Base-by-base conservation (phyloP, 2,797 vertebrate species). In the Phataginus tricuspis region DNA sequence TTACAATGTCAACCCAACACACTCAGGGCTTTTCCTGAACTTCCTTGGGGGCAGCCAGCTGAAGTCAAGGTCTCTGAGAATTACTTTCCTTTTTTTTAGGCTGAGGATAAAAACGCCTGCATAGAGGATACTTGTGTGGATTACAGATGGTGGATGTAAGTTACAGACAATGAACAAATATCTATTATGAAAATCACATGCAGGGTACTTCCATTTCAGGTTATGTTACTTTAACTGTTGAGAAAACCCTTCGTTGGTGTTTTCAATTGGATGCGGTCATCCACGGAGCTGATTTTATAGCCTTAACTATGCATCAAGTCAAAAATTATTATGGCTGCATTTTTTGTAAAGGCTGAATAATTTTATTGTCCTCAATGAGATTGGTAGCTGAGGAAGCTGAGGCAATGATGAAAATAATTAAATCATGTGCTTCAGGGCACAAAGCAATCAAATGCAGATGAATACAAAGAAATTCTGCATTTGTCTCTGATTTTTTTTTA, bases 361-460 rank as follows among this genome's bases (percentile, higher is more conserved):
- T 94, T 98, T 98, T 97, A 98, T 94, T 85, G 94, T 91, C 75
- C 51, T 97, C 93, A 61, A 86, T 79, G 95, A 97, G 91, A 94
- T 82, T 95, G 86, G 96, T 96, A 96, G 94, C 96, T 39, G 72
- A 96, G 97, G 95, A 97, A 97, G 97, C 96, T 4, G 74, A 96
- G 39, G 97, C 94, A 96, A 94, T 98, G 96, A 96, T 96, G 97
- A 98, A 96, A 98, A 97, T 98, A 98, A 98, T 98, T 98, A 98
- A 97, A 97, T 98, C 96, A 95, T 95, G 95, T 98, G 98, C 98
- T 97, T 96, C 97, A 96, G 96, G 97, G 97, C 97, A 97, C 96
- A 97, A 95, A 95, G 96, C 95, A 97, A 97, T 97, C 96, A 97
- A 95, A 94, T 31, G 51, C 59, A 97, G 96, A 97, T 96, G 96